Conservation (phyloP, 2,113 vertebrate species). For the Phodopus roborovskii region DNA sequence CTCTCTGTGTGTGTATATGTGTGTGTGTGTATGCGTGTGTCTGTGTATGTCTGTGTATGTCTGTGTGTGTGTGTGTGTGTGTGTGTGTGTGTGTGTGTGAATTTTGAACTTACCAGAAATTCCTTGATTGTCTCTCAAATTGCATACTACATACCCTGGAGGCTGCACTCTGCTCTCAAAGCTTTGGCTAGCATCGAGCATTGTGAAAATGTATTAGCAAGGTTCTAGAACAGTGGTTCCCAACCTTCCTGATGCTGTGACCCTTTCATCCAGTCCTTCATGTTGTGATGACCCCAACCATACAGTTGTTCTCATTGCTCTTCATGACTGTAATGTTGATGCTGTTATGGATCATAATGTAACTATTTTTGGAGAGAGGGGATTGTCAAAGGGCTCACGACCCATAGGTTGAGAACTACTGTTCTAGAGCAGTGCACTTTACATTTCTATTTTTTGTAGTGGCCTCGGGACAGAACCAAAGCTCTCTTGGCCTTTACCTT, state of each 20-base stretch:
- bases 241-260: neutral
- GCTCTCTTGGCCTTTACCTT: neutral
- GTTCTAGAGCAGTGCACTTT: neutral
- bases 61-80: no score
- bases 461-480: neutral
- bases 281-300: neutral
- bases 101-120: neutral
- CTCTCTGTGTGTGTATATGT: no score
- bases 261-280: neutral
- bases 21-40: no score
- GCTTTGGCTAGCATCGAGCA: neutral
- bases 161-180: neutral
- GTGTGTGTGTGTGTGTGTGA: neutral
- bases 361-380: neutral
- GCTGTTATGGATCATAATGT: neutral
- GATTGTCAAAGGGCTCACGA: neutral
- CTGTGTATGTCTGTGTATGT: no score
- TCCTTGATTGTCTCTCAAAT: neutral
- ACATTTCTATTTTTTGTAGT: neutral
- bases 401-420: neutral
- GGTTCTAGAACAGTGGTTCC: neutral
- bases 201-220: neutral
- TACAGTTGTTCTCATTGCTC: neutral
- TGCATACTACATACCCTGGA: neutral
- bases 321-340: neutral